phyloP scores from a whole-genome alignment of 30 jellyfish, hydroid and myxozoan species.

The Aurelia coerulea region DNA sequence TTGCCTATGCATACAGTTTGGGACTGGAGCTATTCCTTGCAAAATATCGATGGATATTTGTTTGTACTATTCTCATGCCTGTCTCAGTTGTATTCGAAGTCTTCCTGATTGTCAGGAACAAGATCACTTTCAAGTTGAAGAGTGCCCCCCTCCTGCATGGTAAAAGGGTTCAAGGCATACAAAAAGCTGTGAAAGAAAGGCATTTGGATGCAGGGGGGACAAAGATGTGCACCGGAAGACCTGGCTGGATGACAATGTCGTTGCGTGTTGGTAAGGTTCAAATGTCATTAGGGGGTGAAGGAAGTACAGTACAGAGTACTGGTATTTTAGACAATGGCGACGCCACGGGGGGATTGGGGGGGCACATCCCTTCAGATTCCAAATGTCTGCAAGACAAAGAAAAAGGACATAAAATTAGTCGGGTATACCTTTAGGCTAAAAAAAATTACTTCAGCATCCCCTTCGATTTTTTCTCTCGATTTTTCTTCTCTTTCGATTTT shows the following conservation, averaged over 20 bases:
- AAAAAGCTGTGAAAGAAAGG: slow-evolving; percentile 52
- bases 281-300: no score
- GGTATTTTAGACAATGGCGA: background rate
- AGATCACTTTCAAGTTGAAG: slow-evolving; percentile 34
- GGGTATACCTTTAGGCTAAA: no score
- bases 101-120: slow-evolving; percentile 52
- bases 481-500: no score
- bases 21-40: slow-evolving; percentile 60
- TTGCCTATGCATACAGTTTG: slow-evolving; percentile 33
- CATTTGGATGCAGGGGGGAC: slow-evolving; percentile 32
- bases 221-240: slow-evolving; percentile 76
- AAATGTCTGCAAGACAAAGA: background rate
- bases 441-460: no score
- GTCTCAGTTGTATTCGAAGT: slow-evolving; percentile 52
- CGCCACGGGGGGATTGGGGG: background rate
- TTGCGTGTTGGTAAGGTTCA: slow-evolving; percentile 62
- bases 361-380: background rate
- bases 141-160: slow-evolving; percentile 73
- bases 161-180: slow-evolving; percentile 36
- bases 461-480: no score
- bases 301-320: background rate
- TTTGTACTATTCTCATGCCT: slow-evolving; percentile 70
- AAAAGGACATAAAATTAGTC: no score
- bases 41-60: slow-evolving; percentile 65
- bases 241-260: slow-evolving; percentile 83